Evolutionary conservation across 2,797 vertebrate genomes (phyloP).

Genomic region (Acanthornis magna): DNA sequence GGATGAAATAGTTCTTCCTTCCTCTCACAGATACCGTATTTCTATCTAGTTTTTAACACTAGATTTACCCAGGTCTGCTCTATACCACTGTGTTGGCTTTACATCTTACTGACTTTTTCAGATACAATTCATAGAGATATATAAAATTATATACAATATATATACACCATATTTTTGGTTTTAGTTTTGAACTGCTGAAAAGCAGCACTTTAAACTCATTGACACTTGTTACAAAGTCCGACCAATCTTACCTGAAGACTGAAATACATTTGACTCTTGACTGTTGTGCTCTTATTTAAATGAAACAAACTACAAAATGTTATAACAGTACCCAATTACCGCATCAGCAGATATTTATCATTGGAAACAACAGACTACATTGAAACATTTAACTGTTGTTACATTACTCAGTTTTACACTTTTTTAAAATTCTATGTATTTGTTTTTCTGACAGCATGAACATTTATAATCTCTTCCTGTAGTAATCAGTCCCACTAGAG

Average conservation of each 20-base stretch:
- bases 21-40: background rate
- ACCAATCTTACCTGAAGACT: background rate
- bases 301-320: background rate
- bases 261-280: background rate
- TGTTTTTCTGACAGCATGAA: background rate
- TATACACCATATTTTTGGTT: background rate
- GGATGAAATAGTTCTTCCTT: background rate
- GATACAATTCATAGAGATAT: background rate
- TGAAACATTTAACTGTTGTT: background rate
- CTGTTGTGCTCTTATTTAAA: background rate
- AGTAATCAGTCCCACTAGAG: background rate
- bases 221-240: background rate
- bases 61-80: background rate
- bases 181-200: background rate
- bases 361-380: background rate
- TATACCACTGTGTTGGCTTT: background rate
- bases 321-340: background rate
- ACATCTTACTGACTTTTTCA: background rate
- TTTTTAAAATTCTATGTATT: background rate
- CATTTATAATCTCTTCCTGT: background rate
- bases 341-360: background rate
- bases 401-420: background rate
- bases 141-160: background rate
- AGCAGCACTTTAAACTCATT: background rate
- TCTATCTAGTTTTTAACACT: background rate